Evolutionary conservation across 2,797 vertebrate species (phyloP).

Genomic region (Etheostoma nigrum): DNA sequence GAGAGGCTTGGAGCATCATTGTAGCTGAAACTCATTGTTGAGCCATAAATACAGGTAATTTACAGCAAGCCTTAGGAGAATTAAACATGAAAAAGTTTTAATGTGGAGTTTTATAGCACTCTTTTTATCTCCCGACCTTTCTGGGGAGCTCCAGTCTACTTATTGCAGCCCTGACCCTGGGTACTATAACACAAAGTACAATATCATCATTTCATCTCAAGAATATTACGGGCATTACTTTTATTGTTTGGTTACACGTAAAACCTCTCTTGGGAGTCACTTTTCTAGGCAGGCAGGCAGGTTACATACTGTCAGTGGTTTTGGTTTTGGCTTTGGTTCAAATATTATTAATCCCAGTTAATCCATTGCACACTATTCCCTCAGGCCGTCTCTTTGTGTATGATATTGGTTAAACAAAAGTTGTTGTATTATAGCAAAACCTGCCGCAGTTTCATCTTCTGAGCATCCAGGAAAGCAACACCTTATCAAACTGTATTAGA

Average conservation of each 20-base stretch:
- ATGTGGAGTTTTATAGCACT: slow-evolving; percentile 45
- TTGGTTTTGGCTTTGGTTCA: slow-evolving; percentile 11
- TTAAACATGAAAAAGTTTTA: slow-evolving; percentile 58
- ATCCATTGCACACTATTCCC: slow-evolving; percentile 25
- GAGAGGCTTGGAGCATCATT: slow-evolving; percentile 24
- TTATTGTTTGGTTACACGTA: slow-evolving; percentile 34
- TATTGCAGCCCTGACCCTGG: slow-evolving; percentile 52
- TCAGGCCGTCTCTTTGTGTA: slow-evolving; percentile 6
- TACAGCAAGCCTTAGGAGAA: slow-evolving; percentile 33
- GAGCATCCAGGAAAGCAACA: slow-evolving; percentile 18
- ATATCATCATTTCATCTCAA: slow-evolving; percentile 47
- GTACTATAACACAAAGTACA: slow-evolving; percentile 34
- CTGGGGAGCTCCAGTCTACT: slow-evolving; percentile 34
- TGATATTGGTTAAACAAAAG: slow-evolving; percentile 27
- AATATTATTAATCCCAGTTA: slow-evolving; percentile 42
- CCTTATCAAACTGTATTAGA: slow-evolving; percentile 31
- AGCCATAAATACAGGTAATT: slow-evolving; percentile 48
- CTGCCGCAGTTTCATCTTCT: slow-evolving; percentile 15
- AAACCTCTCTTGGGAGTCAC: slow-evolving; percentile 28
- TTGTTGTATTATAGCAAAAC: slow-evolving; percentile 22
- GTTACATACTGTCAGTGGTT: neutral
- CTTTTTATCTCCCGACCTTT: slow-evolving; percentile 53
- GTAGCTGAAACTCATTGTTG: slow-evolving; percentile 17
- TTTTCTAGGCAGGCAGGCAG: neutral
- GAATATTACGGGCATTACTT: slow-evolving; percentile 36